phyloP scores from a whole-genome alignment of 1,140 invertebrate genomes.

The Drosophila carrolli region DNA sequence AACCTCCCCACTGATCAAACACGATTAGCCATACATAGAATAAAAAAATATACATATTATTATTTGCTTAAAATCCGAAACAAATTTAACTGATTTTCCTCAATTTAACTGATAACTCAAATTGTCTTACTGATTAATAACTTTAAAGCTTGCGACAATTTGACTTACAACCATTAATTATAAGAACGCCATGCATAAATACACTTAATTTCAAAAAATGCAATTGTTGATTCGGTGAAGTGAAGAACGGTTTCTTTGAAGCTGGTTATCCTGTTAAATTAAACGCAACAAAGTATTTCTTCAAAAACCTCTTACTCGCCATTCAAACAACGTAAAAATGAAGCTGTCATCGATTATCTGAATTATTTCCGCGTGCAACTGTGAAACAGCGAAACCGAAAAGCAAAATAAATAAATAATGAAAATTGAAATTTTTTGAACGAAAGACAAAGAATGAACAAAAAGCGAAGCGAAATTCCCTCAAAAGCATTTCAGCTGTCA shows the following conservation, averaged over 20 bases:
- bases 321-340: conserved; percentile 26
- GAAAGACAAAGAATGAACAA: conserved; percentile 59
- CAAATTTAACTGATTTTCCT: no score
- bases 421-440: conserved; percentile 45
- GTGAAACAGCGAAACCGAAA: conserved; percentile 32
- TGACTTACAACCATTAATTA: no score
- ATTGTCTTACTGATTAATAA: no score
- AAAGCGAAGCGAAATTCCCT: conserved; percentile 50
- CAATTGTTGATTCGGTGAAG: neutral
- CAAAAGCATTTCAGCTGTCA: conserved; percentile 58
- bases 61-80: no score
- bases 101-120: no score
- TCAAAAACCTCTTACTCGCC: conserved; percentile 2
- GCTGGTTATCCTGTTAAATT: neutral
- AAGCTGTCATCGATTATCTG: conserved; percentile 46
- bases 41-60: neutral
- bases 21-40: conserved; percentile 9
- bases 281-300: neutral
- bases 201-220: neutral
- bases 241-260: conserved; percentile 1
- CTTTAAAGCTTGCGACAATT: no score
- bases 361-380: conserved; percentile 64
- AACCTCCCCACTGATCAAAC: conserved; percentile 44
- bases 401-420: conserved; percentile 43
- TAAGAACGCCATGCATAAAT: neutral